Conservation (phyloP, 1,140 invertebrate genomes). For the Drosophila tropicalis region DNA sequence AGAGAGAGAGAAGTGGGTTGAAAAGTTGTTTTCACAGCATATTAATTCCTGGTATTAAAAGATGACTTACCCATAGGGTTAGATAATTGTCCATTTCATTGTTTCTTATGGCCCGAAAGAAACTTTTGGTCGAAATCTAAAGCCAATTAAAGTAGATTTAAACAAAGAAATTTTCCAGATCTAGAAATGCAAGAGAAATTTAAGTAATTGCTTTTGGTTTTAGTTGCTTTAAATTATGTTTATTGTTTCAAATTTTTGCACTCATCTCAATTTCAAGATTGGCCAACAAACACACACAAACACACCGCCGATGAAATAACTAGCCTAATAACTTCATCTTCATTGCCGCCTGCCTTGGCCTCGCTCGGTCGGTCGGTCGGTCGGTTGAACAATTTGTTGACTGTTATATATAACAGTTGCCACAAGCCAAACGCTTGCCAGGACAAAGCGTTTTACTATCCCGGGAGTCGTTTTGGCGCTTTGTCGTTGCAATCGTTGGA, state of each 20-base stretch:
- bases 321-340: slow-evolving; percentile 76
- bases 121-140: too few species aligned
- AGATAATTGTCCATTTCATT: too few species aligned
- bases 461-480: slow-evolving; percentile 33
- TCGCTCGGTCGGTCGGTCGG: background rate
- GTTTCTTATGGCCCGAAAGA: too few species aligned
- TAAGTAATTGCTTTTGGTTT: slow-evolving; percentile 7
- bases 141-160: background rate
- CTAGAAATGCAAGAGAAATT: background rate
- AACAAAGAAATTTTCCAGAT: background rate
- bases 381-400: slow-evolving; percentile 56
- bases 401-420: slow-evolving; percentile 67
- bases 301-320: slow-evolving; percentile 50
- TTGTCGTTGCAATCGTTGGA: slow-evolving; percentile 44
- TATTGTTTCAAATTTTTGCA: slow-evolving; percentile 6
- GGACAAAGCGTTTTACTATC: slow-evolving; percentile 58
- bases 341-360: slow-evolving; percentile 39
- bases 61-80: too few species aligned
- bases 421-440: slow-evolving; percentile 48
- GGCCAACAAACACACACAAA: slow-evolving; percentile 6
- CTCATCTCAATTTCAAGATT: slow-evolving; percentile 13
- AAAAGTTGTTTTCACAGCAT: background rate
- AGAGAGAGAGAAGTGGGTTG: too few species aligned
- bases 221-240: slow-evolving; percentile 17
- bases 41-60: too few species aligned